Percentiles rank a stretch among this genome's conserved stretches.
Conservation (phyloP, 2,888 invertebrate genomes). For the Parnassius orleans region DNA sequence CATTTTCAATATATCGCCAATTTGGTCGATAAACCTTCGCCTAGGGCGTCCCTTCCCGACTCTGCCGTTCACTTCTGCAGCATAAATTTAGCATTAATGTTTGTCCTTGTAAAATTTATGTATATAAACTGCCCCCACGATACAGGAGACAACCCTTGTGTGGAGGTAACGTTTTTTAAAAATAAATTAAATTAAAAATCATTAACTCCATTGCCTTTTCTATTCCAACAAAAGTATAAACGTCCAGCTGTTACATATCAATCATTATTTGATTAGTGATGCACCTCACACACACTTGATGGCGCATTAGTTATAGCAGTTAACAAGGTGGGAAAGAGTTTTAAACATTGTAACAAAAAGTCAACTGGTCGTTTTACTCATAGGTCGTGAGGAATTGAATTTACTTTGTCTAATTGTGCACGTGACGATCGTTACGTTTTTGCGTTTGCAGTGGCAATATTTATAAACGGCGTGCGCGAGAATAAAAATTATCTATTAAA, state of each 20-base stretch:
- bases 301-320: conserved; percentile 6
- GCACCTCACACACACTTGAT: conserved; percentile 11
- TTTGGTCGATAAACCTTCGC: no score
- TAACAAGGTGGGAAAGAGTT: conserved; percentile 8
- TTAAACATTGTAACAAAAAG: conserved; percentile 31
- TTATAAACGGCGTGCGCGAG: neutral
- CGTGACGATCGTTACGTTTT: conserved; percentile 32
- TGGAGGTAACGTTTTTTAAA: no score
- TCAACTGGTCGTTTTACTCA: conserved; percentile 46
- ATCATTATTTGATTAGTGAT: conserved; percentile 26
- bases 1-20: no score
- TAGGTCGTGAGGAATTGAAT: conserved; percentile 46
- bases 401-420: conserved; percentile 43
- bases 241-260: conserved; percentile 13
- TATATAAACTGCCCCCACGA: no score
- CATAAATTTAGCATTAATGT: no score
- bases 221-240: neutral
- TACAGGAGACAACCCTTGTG: no score
- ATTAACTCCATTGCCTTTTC: neutral
- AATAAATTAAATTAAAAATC: no score
- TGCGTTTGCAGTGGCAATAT: conserved; percentile 16
- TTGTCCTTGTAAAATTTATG: no score
- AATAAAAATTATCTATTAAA: no score
- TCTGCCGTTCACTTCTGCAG: no score
- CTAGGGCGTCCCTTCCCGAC: no score